phyloP scores from a whole-genome alignment of 2,113 vertebrate genomes.

The Myxocyprinus asiaticus region DNA sequence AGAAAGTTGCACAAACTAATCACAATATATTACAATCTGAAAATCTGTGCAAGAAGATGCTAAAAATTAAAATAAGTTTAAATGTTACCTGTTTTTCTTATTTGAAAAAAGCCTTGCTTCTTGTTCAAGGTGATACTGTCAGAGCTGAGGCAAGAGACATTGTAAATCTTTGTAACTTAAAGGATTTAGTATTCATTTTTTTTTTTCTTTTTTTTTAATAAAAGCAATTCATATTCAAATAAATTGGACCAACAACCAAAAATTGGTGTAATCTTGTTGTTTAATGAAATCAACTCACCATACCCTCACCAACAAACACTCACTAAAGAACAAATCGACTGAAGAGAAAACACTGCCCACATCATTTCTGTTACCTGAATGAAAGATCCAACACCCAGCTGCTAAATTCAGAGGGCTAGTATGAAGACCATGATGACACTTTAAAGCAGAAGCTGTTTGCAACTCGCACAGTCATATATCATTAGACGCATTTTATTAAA shows the following conservation, averaged over 20 bases:
- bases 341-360: slow-evolving; percentile 8
- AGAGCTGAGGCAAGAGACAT: not conserved
- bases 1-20: too few species aligned
- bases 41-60: too few species aligned
- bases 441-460: not conserved
- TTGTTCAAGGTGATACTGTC: too few species aligned
- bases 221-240: too few species aligned
- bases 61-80: too few species aligned
- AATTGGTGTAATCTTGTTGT: not conserved
- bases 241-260: not conserved
- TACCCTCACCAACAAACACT: not conserved
- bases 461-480: slow-evolving; percentile 20
- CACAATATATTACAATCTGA: too few species aligned
- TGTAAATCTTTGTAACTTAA: too few species aligned
- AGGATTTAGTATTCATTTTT: too few species aligned
- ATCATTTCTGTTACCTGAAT: too few species aligned
- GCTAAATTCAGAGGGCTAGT: slow-evolving; percentile 74
- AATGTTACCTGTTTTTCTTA: too few species aligned
- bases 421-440: slow-evolving; percentile 63
- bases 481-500: not conserved
- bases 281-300: slow-evolving; percentile 6
- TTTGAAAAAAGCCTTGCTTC: too few species aligned
- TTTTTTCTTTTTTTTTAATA: too few species aligned
- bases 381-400: slow-evolving; percentile 59
- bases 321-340: slow-evolving; percentile 4